Evolutionary conservation across 2,888 invertebrate species (phyloP).

Genomic region (Drosophila mulleri): DNA sequence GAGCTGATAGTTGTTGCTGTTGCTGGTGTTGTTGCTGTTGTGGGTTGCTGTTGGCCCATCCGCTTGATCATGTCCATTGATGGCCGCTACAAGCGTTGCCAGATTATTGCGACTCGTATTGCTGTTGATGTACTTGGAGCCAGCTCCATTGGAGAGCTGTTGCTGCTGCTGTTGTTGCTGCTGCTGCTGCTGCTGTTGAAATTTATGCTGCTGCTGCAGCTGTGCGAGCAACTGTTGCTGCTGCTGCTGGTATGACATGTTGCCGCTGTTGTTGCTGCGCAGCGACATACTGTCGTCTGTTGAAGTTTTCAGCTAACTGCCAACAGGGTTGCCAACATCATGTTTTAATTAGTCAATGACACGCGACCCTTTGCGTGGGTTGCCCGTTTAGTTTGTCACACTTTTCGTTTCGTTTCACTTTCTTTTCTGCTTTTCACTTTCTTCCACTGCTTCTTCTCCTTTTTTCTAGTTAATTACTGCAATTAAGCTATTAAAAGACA

Average conservation of each 20-base stretch:
- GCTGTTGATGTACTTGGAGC: constrained; percentile 62
- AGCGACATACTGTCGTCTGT: constrained; percentile 81
- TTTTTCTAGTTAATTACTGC: constrained; percentile 65
- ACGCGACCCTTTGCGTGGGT: constrained; percentile 60
- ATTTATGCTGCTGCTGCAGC: constrained; percentile 76
- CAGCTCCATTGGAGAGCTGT: constrained; percentile 73
- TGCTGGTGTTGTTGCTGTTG: constrained; percentile 22
- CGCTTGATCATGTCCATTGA: constrained; percentile 76
- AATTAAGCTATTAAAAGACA: constrained; percentile 64
- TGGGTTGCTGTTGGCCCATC: constrained; percentile 27
- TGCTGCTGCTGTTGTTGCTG: constrained; percentile 63
- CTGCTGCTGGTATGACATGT: constrained; percentile 70
- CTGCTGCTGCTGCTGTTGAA: constrained; percentile 58
- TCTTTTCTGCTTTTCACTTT: constrained; percentile 68
- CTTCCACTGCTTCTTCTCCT: constrained; percentile 1
- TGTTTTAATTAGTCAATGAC: constrained; percentile 58
- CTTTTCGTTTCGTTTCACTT: constrained; percentile 43
- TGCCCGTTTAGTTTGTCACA: constrained; percentile 53
- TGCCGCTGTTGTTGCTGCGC: constrained; percentile 81
- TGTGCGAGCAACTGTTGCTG: constrained; percentile 75
- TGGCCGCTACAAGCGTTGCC: constrained; percentile 69
- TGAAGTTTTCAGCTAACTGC: constrained; percentile 25
- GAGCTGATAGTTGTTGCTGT: constrained; percentile 66
- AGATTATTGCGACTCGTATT: constrained; percentile 73
- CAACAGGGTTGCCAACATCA: constrained; percentile 15